Evolutionary conservation across 92 coral and sea anemone genomes (phyloP), one percentile per base, ranked within the genome.

Genomic region (Paragorgia papillata): DNA sequence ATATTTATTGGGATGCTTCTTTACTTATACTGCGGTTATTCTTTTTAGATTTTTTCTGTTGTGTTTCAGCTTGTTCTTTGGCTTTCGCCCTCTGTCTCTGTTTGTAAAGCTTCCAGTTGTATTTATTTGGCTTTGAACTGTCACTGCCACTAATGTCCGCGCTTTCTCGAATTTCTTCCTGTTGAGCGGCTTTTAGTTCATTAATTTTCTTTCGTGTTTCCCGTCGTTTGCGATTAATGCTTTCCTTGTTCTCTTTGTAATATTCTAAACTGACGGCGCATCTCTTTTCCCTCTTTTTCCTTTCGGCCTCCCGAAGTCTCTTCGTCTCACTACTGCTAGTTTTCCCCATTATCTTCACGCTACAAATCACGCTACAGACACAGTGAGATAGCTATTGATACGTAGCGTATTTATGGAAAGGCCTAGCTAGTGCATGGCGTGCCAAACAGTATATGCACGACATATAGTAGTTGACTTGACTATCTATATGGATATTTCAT

Each of bases 61-160:
- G 32, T 20, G 27, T n/a, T 44, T 65, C 46, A 7, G 7, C 15
- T 15, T 35, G 18, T 32, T 65, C 73, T 35, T 65, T 65, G 31
- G 73, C 54, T 19, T 25, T 65, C 20, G 50, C 51, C 31, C 73
- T 40, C 46, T 65, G 73, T 20, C 29, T 40, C 53, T 43, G 73
- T 65, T 65, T 35, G 46, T 65, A 65, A 7, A 65, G 73, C 54
- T 19, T 44, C 73, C 73, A 65, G 27, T 65, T 25, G 51, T 65
- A 39, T 40, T 39, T 35, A 19, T 65, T 35, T n/a, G 51, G 41
- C 28, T 13, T 22, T 12, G 24, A 9, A 21, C 7, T 24, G 25
- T 24, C 54, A 12, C 18, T 30, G 35, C 2, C 40, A 39, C 41
- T 61, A 4, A 39, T 61, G 3, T 65, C 73, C 21, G 17, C 26